These are phyloP conservation scores for Coleophora flavipennella DNA, from an alignment of 2,888 invertebrate genomes.

Conservation along the genomic window DNA sequence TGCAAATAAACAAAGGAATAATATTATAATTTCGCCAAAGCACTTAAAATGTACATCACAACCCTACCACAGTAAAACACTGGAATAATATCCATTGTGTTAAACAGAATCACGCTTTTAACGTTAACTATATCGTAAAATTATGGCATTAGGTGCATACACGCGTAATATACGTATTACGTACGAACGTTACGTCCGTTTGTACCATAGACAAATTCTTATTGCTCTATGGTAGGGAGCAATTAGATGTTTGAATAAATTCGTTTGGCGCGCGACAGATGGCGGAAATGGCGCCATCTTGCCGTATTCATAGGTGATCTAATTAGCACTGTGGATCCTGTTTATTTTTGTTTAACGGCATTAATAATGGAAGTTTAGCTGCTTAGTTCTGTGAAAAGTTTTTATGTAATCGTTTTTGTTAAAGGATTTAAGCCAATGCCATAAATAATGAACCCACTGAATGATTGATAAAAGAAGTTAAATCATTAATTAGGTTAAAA, in stretches of 20 bases:
- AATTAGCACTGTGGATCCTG: slow-evolving; percentile 40
- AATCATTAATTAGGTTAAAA: too few relatives aligned
- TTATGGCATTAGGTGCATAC: slow-evolving; percentile 65
- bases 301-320: slow-evolving; percentile 58
- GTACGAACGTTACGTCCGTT: too few relatives aligned
- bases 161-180: slow-evolving; percentile 19
- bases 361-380: slow-evolving; percentile 19
- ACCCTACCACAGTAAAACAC: slow-evolving; percentile 26
- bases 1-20: not conserved
- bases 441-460: too few relatives aligned
- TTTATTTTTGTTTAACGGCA: slow-evolving; percentile 37
- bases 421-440: too few relatives aligned
- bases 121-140: slow-evolving; percentile 37
- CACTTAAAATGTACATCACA: slow-evolving; percentile 34
- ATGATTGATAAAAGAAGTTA: too few relatives aligned
- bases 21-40: not conserved
- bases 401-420: too few relatives aligned
- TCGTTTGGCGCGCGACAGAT: slow-evolving; percentile 63
- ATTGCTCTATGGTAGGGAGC: slow-evolving; percentile 35
- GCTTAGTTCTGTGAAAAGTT: too few relatives aligned
- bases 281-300: slow-evolving; percentile 32
- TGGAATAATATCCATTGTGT: slow-evolving; percentile 57
- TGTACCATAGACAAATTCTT: too few relatives aligned
- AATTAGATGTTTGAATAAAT: slow-evolving; percentile 70
- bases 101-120: slow-evolving; percentile 52